Percentiles rank a stretch among this genome's conserved stretches.
These are phyloP conservation scores for Sphaeridia pumilis DNA, from an alignment of 2,888 invertebrate genomes.

Conservation along the genomic window DNA sequence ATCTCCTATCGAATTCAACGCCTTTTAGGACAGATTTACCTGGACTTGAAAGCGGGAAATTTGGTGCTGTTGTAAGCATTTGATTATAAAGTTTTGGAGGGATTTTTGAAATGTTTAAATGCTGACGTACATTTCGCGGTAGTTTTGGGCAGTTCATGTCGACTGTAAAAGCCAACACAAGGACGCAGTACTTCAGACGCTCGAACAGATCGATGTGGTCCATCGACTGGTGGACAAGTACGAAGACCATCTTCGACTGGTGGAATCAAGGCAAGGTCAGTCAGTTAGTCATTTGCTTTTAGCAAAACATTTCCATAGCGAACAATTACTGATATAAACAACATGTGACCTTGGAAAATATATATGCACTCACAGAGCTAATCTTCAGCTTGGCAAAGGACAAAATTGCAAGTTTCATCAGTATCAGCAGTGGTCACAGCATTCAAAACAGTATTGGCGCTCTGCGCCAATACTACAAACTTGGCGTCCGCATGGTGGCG, in stretches of 20 bases:
- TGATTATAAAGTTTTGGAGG: neutral
- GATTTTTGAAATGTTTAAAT: neutral
- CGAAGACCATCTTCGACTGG: slow-evolving; percentile 36
- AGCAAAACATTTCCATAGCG: too few species aligned
- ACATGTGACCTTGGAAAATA: slow-evolving; percentile 42
- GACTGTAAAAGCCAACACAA: slow-evolving; percentile 38
- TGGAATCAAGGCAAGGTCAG: too few species aligned
- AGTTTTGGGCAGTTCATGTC: slow-evolving; percentile 39
- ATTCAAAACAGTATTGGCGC: slow-evolving; percentile 79
- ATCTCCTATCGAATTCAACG: slow-evolving; percentile 1
- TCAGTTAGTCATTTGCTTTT: too few species aligned
- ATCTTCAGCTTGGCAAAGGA: too few species aligned
- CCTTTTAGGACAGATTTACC: slow-evolving; percentile 10
- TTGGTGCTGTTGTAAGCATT: slow-evolving; percentile 4
- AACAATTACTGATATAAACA: slow-evolving; percentile 36
- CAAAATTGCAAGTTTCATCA: slow-evolving; percentile 51
- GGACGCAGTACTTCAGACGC: slow-evolving; percentile 39
- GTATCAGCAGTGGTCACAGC: slow-evolving; percentile 84
- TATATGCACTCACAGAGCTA: too few species aligned
- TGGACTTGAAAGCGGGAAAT: slow-evolving; percentile 1
- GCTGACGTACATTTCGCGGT: slow-evolving; percentile 5
- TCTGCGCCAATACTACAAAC: slow-evolving; percentile 72
- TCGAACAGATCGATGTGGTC: slow-evolving; percentile 40
- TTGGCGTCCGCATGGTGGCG: slow-evolving; percentile 78
- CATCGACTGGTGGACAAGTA: slow-evolving; percentile 38